phyloP scores from a whole-genome alignment of 2,888 invertebrate genomes.

The Linhomoeus sp. region DNA sequence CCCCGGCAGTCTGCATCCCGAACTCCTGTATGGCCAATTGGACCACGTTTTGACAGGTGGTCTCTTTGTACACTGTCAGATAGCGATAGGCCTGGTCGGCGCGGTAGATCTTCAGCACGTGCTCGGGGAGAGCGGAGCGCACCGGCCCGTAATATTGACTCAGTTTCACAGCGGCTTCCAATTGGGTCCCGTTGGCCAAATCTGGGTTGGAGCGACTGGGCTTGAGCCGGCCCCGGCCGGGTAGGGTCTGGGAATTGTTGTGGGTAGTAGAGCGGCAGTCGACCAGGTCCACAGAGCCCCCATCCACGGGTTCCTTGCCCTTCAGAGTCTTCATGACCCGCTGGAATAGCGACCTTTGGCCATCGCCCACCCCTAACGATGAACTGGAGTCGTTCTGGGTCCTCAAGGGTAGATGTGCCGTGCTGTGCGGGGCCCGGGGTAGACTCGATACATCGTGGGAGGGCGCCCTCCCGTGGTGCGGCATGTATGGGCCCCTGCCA shows the following conservation, averaged over 20 bases:
- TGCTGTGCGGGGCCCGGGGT: too few relatives aligned
- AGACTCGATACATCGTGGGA: too few relatives aligned
- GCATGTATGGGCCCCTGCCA: too few relatives aligned
- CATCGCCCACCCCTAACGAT: too few relatives aligned
- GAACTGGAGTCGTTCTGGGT: not conserved
- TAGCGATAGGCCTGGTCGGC: conserved; percentile 92
- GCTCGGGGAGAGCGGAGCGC: conserved; percentile 52
- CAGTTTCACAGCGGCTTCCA: conserved; percentile 4
- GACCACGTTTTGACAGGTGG: conserved; percentile 55
- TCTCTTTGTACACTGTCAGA: conserved; percentile 72
- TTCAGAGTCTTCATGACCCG: too few relatives aligned
- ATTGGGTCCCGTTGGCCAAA: conserved; percentile 11
- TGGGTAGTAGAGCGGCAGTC: not conserved
- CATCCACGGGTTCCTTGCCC: not conserved
- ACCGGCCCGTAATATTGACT: conserved; percentile 18
- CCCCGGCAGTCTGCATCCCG: conserved; percentile 9
- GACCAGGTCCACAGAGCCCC: conserved; percentile 10
- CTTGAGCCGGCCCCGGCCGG: too few relatives aligned
- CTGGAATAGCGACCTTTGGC: too few relatives aligned
- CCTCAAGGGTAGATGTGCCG: not conserved
- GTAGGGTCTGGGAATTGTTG: too few relatives aligned
- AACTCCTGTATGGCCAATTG: conserved; percentile 72
- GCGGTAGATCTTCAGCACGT: conserved; percentile 77
- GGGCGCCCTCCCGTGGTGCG: too few relatives aligned
- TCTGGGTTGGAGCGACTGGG: conserved; percentile 29